Evolutionary conservation across 1,140 invertebrate genomes (phyloP).

Genomic region (Druon quercuslanigerum): DNA sequence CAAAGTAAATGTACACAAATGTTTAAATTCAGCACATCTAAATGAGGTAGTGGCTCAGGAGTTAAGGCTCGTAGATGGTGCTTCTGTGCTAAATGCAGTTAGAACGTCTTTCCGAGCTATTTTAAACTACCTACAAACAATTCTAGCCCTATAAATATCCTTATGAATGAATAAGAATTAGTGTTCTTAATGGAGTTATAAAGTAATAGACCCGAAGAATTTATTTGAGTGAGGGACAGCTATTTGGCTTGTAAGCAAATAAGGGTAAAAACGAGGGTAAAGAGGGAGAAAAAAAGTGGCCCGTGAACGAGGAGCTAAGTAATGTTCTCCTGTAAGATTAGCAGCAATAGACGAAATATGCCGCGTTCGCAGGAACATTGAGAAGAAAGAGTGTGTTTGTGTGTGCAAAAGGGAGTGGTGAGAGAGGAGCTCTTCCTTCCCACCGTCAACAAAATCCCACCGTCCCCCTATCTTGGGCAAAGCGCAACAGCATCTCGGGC

Average conservation of each 20-base stretch:
- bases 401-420: conserved; percentile 37
- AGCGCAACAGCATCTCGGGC: conserved; percentile 60
- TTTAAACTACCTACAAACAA: no score
- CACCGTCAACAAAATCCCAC: conserved; percentile 41
- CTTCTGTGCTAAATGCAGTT: no score
- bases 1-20: no score
- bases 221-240: not conserved
- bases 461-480: conserved; percentile 47
- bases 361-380: conserved; percentile 20
- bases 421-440: conserved; percentile 44
- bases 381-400: not conserved
- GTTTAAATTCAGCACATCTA: no score
- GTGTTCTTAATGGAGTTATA: no score
- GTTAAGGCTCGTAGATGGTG: no score
- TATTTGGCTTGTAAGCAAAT: not conserved
- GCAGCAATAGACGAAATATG: not conserved
- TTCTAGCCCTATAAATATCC: no score
- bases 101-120: no score
- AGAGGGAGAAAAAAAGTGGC: conserved; percentile 31
- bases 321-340: conserved; percentile 24
- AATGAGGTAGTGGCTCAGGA: no score
- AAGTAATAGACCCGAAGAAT: no score
- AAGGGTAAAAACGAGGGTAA: conserved; percentile 27
- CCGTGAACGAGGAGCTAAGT: conserved; percentile 5
- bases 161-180: no score